Conservation (phyloP, 2,113 vertebrate species). For the Phainopepla nitens region DNA sequence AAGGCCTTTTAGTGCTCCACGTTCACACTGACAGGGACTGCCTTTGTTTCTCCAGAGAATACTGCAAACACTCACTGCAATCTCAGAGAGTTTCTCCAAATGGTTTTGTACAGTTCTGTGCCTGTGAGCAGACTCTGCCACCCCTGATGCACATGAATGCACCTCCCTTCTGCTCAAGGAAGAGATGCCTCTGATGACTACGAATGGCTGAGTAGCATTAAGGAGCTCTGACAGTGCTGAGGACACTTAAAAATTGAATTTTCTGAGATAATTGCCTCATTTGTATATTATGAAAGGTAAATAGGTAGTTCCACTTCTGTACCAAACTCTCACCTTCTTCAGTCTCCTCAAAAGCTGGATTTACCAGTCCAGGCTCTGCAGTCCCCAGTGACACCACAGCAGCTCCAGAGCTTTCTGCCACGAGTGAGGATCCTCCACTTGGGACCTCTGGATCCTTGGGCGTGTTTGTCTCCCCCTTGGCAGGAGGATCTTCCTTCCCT, state of each 20-base stretch:
- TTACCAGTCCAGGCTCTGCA: constrained; percentile 84
- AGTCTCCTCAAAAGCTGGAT: constrained; percentile 87
- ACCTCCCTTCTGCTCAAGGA: not conserved
- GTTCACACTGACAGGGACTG: not conserved
- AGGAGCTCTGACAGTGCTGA: not conserved
- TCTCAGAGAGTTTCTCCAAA: not conserved
- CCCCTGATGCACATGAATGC: not conserved
- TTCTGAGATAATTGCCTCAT: not conserved
- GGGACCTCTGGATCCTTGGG: not conserved
- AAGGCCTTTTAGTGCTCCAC: not conserved
- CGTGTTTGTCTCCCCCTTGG: constrained; percentile 54
- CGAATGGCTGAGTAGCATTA: not conserved
- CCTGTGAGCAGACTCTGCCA: not conserved
- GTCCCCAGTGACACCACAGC: constrained; percentile 52
- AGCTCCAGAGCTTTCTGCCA: constrained; percentile 58
- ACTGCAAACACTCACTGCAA: not conserved
- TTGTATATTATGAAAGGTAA: not conserved
- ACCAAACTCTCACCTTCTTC: constrained; percentile 79
- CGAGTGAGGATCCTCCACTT: not conserved
- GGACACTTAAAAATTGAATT: not conserved
- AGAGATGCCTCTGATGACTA: not conserved
- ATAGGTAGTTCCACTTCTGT: not conserved
- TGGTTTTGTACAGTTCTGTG: not conserved
- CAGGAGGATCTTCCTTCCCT: constrained; percentile 74
- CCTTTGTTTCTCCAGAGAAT: not conserved